Percentiles rank a stretch among this genome's conserved stretches.
Conservation (phyloP, 2,888 invertebrate genomes). For the Dichetophora obliterata region DNA sequence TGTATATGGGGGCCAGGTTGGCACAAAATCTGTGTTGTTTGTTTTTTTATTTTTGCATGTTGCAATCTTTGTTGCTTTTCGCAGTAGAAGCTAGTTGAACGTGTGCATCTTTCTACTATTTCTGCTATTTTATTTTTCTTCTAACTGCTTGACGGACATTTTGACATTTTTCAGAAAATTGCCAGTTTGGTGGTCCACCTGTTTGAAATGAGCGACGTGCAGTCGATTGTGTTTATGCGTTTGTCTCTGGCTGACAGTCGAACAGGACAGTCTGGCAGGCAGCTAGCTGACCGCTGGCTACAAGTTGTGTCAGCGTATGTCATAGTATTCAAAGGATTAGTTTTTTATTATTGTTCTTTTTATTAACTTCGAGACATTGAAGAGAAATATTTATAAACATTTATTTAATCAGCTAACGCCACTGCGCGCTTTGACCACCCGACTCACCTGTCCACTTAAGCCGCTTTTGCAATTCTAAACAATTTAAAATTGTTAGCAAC, state of each 20-base stretch:
- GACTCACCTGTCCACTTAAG: no score
- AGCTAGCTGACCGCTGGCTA: no score
- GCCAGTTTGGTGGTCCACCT: conserved; percentile 25
- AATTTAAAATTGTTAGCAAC: no score
- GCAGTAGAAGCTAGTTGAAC: not conserved
- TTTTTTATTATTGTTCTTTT: no score
- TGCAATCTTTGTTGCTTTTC: not conserved
- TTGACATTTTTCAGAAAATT: not conserved
- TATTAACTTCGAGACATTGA: no score
- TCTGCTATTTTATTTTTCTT: not conserved
- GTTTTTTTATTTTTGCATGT: not conserved
- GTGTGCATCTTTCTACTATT: not conserved
- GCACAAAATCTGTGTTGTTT: not conserved
- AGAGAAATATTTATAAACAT: no score
- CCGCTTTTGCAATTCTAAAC: no score
- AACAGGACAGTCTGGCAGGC: not conserved
- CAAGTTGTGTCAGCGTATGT: no score
- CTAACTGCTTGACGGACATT: conserved; percentile 11
- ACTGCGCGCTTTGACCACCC: no score
- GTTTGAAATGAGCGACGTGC: not conserved
- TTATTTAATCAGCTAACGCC: no score
- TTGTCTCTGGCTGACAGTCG: conserved; percentile 6
- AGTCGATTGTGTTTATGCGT: no score
- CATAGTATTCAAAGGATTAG: no score
- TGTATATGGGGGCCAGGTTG: not conserved